Conservation (phyloP, 2,797 vertebrate species). For the Paguma larvata region DNA sequence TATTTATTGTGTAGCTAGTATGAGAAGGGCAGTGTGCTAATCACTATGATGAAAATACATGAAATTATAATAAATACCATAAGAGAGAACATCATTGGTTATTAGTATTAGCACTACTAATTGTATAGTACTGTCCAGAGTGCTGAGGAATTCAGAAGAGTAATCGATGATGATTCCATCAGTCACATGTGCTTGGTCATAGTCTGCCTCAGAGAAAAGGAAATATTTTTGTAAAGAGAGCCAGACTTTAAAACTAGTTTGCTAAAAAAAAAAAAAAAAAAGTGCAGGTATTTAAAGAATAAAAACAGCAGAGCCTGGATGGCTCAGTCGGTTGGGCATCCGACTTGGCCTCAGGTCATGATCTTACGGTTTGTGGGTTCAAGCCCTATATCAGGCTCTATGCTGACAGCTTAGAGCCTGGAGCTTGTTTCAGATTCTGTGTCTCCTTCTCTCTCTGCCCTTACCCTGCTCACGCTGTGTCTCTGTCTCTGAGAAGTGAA, state of each 20-base stretch:
- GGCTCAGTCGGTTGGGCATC: no score
- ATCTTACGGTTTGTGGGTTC: no score
- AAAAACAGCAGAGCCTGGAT: neutral
- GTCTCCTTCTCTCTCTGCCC: no score
- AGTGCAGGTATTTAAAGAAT: neutral
- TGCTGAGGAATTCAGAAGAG: neutral
- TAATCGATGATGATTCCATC: neutral
- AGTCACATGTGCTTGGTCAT: neutral
- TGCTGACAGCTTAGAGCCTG: no score
- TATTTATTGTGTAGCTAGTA: neutral
- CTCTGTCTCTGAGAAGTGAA: no score
- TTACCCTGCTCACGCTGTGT: no score
- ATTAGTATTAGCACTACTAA: neutral
- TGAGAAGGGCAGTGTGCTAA: neutral
- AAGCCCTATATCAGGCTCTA: no score
- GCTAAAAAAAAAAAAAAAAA: neutral
- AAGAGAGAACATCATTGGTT: neutral
- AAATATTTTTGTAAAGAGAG: neutral
- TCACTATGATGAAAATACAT: neutral
- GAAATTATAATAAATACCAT: neutral
- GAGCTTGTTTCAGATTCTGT: no score
- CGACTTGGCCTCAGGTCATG: no score
- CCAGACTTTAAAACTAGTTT: neutral
- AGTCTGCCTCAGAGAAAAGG: neutral
- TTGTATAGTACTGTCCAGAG: neutral